Percentiles rank a stretch among this genome's conserved stretches.
Evolutionary conservation across 2,113 vertebrate species (phyloP).

Genomic region (Gadus chalcogrammus): DNA sequence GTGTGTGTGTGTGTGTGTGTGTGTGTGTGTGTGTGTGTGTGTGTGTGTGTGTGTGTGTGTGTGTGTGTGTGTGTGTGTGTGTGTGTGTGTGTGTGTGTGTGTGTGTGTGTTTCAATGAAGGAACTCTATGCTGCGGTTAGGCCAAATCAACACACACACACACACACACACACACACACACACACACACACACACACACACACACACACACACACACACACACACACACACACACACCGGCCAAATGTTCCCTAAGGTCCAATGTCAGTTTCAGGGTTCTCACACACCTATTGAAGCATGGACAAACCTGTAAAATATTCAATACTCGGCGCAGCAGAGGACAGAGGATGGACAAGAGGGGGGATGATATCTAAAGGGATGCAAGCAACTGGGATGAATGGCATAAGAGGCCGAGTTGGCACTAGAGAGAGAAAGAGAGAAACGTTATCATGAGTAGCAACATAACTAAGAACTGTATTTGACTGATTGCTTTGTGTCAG

Average conservation of each 20-base stretch:
- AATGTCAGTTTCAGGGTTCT: constrained; percentile 47
- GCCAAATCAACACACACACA: neutral
- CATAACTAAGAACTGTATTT: too few species aligned
- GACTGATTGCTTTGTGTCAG: too few species aligned
- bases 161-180: too few species aligned
- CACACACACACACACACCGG: neutral
- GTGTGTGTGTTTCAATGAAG: too few species aligned
- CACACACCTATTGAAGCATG: constrained; percentile 57
- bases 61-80: too few species aligned
- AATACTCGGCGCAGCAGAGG: constrained; percentile 36
- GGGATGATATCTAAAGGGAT: neutral
- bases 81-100: too few species aligned
- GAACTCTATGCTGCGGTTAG: too few species aligned
- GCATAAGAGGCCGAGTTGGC: neutral
- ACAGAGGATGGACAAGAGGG: neutral
- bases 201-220: constrained; percentile 6
- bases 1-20: too few species aligned
- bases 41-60: too few species aligned
- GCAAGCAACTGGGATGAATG: neutral
- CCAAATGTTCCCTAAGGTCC: constrained; percentile 23
- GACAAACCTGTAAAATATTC: constrained; percentile 66
- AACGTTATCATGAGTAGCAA: neutral
- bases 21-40: too few species aligned
- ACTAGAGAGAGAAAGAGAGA: constrained; percentile 4
- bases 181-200: too few species aligned